Conservation (phyloP, 2,113 vertebrate genomes). For the Lagopus muta region DNA sequence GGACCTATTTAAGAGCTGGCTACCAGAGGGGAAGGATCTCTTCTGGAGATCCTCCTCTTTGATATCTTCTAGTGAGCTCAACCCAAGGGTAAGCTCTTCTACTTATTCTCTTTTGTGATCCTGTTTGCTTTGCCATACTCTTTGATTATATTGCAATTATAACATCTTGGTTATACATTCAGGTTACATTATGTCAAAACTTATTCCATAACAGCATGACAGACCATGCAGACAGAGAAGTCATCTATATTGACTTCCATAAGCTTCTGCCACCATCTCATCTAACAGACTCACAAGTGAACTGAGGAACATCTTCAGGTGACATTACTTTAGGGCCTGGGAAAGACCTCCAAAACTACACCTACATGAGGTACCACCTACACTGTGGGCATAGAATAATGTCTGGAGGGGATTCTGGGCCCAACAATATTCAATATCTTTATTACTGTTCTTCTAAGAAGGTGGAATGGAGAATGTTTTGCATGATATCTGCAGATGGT, state of each 20-base stretch:
- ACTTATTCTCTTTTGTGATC: too few species aligned
- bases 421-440: background rate
- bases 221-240: background rate
- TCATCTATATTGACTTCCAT: background rate
- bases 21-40: too few species aligned
- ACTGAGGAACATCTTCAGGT: background rate
- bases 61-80: too few species aligned
- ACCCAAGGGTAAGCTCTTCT: too few species aligned
- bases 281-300: background rate
- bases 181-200: background rate
- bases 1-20: too few species aligned
- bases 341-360: background rate
- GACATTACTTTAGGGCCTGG: background rate
- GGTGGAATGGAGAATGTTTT: background rate
- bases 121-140: too few species aligned
- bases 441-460: background rate
- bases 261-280: background rate
- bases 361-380: background rate
- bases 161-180: too few species aligned
- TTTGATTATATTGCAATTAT: too few species aligned
- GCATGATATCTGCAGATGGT: slow-evolving; percentile 41
- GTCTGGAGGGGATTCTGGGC: background rate
- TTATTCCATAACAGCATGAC: background rate
- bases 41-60: too few species aligned
- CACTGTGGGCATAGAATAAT: background rate